Evolutionary conservation across 64 coral and sea anemone species (phyloP).

Genomic region (Actinia tenebrosa): DNA sequence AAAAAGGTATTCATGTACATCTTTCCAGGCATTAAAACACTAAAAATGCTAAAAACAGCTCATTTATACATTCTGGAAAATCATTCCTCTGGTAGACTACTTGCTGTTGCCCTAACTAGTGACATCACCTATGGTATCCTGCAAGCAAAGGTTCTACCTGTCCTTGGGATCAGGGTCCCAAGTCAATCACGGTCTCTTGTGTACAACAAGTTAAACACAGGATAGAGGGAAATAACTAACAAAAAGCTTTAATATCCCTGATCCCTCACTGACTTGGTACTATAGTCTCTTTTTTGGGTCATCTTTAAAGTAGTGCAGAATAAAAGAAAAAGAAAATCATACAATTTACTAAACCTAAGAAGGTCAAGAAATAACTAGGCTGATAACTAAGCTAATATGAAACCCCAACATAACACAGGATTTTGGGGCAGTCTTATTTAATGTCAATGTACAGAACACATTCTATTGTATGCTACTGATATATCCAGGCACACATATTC

Average conservation of each 20-base stretch:
- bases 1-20: not conserved
- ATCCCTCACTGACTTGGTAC: no score
- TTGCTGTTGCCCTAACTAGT: not conserved
- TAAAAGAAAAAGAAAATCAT: no score
- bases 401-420: not conserved
- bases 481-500: no score
- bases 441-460: not conserved
- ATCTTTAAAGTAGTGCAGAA: no score
- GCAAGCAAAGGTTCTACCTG: no score
- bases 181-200: no score
- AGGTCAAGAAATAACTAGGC: not conserved
- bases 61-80: not conserved
- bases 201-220: no score
- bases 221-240: no score
- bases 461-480: not conserved
- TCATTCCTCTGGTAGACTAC: not conserved
- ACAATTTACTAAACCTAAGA: not conserved
- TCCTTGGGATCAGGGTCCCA: no score
- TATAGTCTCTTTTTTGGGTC: no score
- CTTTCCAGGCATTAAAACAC: not conserved
- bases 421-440: not conserved
- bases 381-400: not conserved
- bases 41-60: conserved; percentile 3
- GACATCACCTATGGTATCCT: not conserved
- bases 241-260: no score